Percentiles rank a stretch among this genome's conserved stretches.
Evolutionary conservation across 2,797 vertebrate species (phyloP).

Genomic region (Glyptemys insculpta): DNA sequence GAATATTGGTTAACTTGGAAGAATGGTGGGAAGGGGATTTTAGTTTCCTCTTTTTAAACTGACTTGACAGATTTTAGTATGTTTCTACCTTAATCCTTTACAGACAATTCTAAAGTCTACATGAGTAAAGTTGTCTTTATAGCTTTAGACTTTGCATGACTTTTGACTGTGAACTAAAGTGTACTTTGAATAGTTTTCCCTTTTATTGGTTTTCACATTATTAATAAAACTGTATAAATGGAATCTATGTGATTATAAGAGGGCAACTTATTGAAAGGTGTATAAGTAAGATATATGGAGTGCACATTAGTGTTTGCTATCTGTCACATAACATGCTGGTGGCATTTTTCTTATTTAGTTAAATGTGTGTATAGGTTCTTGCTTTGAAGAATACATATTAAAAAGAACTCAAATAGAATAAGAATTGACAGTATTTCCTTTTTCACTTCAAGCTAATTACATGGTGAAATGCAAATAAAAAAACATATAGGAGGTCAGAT

Average conservation of each 20-base stretch:
- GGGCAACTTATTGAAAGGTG: neutral
- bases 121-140: neutral
- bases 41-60: neutral
- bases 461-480: neutral
- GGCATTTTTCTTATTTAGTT: neutral
- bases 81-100: neutral
- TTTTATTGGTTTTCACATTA: neutral
- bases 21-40: neutral
- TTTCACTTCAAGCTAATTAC: conserved; percentile 23
- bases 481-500: neutral
- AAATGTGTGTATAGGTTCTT: neutral
- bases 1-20: neutral
- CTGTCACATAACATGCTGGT: neutral
- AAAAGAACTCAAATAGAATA: neutral
- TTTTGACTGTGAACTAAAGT: neutral
- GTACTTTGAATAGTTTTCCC: neutral
- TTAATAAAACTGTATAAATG: neutral
- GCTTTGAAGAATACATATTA: neutral
- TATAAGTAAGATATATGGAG: neutral
- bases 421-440: neutral
- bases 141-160: neutral
- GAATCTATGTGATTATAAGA: neutral
- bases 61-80: neutral
- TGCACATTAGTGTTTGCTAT: neutral
- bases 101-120: neutral